Base-by-base conservation (phyloP, 2,888 invertebrate species). In the Carpatolechia fugitivella region DNA sequence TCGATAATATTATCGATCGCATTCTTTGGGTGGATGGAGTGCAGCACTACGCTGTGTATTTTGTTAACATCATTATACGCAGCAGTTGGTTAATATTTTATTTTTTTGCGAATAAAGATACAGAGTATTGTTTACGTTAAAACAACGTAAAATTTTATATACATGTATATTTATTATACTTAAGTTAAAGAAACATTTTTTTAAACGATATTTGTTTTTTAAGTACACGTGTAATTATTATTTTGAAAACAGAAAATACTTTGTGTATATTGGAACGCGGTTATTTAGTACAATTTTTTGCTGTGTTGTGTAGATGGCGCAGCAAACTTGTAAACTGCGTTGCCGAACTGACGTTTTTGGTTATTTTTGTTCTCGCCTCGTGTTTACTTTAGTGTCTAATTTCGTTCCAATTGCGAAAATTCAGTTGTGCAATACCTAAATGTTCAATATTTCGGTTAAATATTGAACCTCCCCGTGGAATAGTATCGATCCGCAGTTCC, bases 321-420 rank as follows among this genome's bases (percentile, higher is more conserved):
- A 78, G 75, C 79, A 76, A 75, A 77, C 82, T 84, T 83, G 82
- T 85, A 86, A 85, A 90, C 86, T 89, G 90, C 90, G 88, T 89
- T 82, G 82, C 83, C 78, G 84, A 82, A 81, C 79, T 89, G 90
- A 90, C 90, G 88, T 90, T 90, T 90, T 90, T 90, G 90, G 90
- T 90, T 90, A 90, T 90, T 90, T 90, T 88, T 88, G 83, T 90
- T 89, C 89, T 90, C 82, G 85, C 90, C 90, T 90, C 90, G 90
- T 90, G 90, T 90, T 90, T 89, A 90, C 89, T 90, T 90, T 89
- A 88, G 86, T 86, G 84, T 89, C 88, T 88, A 78, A 87, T 90
- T 89, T 87, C 83, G 85, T 75, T 85, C 76, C 79, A 76, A 84
- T 85, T 85, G 85, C 79, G 75, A 85, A 85, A 82, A 88, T 80